These are phyloP conservation scores for Cygnus olor DNA, from an alignment of 2,797 vertebrate genomes.

Conservation along the genomic window DNA sequence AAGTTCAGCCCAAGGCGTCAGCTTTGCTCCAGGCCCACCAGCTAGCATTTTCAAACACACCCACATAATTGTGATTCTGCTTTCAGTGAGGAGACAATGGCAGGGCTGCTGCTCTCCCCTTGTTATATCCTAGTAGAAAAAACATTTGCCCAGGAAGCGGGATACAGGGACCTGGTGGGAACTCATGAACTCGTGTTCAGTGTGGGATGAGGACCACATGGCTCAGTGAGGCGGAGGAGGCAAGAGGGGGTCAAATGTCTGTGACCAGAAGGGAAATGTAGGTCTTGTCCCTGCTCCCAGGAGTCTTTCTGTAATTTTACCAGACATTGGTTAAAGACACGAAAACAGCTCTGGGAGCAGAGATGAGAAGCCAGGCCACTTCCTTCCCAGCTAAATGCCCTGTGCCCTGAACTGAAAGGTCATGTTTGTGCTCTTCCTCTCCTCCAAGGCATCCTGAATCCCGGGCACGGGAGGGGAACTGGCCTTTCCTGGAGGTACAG, in stretches of 20 bases:
- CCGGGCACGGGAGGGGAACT: background rate
- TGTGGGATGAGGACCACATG: background rate
- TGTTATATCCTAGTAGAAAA: background rate
- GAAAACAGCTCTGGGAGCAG: background rate
- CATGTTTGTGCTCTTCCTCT: background rate
- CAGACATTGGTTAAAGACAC: background rate
- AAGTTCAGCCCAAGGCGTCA: background rate
- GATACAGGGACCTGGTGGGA: background rate
- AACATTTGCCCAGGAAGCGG: background rate
- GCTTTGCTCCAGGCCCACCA: background rate
- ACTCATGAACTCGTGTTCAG: background rate
- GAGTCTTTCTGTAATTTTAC: background rate
- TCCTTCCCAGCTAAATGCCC: background rate
- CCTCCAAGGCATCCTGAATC: background rate
- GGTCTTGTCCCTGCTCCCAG: background rate
- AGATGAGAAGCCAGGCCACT: background rate
- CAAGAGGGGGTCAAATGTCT: background rate
- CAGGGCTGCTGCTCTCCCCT: background rate
- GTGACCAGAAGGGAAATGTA: background rate
- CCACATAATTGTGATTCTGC: background rate
- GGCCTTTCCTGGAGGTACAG: background rate
- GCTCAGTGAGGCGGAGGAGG: background rate
- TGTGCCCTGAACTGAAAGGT: slow-evolving; percentile 1
- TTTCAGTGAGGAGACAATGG: background rate
- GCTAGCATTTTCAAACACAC: background rate